Conservation (phyloP, 2,113 vertebrate genomes). For the Rhabdomys dilectus region DNA sequence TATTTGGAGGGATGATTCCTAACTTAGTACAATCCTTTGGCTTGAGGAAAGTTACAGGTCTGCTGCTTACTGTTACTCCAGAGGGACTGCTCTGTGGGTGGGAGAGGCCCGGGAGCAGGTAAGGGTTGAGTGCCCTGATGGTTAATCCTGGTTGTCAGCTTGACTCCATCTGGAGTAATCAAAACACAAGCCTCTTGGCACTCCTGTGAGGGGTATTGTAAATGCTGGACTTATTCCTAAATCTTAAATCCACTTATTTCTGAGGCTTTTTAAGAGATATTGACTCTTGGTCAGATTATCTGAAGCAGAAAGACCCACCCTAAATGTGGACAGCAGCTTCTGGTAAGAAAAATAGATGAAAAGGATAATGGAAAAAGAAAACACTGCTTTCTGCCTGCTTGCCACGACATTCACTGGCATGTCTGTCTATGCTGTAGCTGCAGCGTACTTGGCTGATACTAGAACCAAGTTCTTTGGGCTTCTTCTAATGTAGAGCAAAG, state of each 20-base stretch:
- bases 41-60: background rate
- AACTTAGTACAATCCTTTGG: background rate
- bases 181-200: background rate
- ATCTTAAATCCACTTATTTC: background rate
- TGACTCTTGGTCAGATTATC: background rate
- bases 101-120: background rate
- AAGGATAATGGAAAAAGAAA: background rate
- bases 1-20: background rate
- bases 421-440: background rate
- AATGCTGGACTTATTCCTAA: background rate
- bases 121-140: background rate
- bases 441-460: background rate
- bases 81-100: background rate
- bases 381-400: background rate
- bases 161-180: background rate
- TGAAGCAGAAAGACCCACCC: background rate
- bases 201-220: background rate
- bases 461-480: background rate
- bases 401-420: background rate
- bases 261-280: background rate
- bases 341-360: too few relatives aligned
- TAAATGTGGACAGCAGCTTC: background rate
- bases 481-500: background rate
- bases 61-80: background rate
- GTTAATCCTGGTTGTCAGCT: background rate